These are phyloP conservation scores for Megaustenia siamemsis DNA, from an alignment of 2,888 invertebrate genomes.

Conservation along the genomic window DNA sequence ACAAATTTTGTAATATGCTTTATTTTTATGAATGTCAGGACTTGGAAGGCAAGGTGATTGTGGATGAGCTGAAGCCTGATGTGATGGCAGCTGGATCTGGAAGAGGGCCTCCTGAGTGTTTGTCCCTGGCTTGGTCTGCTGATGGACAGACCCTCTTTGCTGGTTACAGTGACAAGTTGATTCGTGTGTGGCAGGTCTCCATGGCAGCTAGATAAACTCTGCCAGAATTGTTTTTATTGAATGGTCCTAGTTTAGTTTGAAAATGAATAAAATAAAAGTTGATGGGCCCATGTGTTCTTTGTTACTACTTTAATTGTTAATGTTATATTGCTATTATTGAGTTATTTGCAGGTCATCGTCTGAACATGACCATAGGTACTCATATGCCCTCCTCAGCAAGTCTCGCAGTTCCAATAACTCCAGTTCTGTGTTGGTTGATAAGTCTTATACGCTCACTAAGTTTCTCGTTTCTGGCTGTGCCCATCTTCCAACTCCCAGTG, in stretches of 20 bases:
- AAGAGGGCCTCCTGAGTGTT: conserved; percentile 95
- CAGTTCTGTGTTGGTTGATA: too few species aligned
- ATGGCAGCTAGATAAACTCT: conserved; percentile 64
- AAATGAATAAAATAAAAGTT: not conserved
- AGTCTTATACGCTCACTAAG: too few species aligned
- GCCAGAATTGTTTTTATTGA: too few species aligned
- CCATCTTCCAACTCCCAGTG: too few species aligned
- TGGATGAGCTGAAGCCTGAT: conserved; percentile 98
- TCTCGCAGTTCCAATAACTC: too few species aligned
- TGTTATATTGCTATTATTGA: not conserved
- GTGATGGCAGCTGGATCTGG: conserved; percentile 88
- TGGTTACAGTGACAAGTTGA: conserved; percentile 98
- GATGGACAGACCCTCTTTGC: conserved; percentile 99
- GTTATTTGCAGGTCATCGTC: too few species aligned
- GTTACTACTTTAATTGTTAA: too few species aligned
- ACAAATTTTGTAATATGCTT: too few species aligned
- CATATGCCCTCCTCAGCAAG: too few species aligned
- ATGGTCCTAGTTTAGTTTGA: not conserved
- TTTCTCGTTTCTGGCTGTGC: too few species aligned
- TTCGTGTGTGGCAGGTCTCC: conserved; percentile 97
- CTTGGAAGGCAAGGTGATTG: conserved; percentile 99
- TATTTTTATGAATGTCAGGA: conserved; percentile 82
- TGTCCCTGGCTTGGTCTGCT: conserved; percentile 98
- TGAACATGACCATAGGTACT: too few species aligned
- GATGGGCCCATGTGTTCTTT: not conserved